Base-by-base conservation (phyloP, 2,888 invertebrate genomes). In the Oscheius sp. region DNA sequence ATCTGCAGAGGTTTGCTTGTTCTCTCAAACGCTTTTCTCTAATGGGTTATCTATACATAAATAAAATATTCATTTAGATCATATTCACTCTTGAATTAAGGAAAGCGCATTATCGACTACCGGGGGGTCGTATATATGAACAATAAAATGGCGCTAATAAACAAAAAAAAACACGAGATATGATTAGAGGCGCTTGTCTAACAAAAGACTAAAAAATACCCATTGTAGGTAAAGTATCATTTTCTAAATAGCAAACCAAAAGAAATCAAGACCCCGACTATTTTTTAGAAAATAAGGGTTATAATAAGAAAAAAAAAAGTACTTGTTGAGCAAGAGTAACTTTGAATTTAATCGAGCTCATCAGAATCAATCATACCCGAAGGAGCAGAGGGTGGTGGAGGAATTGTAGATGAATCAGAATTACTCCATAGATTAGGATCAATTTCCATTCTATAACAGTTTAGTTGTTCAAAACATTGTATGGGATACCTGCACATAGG, bases 401-500 rank as follows among this genome's bases (percentile, higher is more conserved):
- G 41, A n/a, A 33, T 33, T 17, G 20, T 4, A 54, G 33, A 12
- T 14, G 32, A 17, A 2, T 32, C 32, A 32, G 9, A 9, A 54
- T n/a, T 51, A 38, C 20, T 64, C 51, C 47, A 47, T 12, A 24
- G 4, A 14, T 17, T n/a, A 8, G 64, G 36, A 41, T 64, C 28
- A 5, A 64, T 51, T n/a, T 14, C 36, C 5, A 20, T 41, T 20
- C 41, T 41, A 28, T 28, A 26, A 24, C 2, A 45, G 22, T 20
- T 4, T 45, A 61, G 3, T 41, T 62, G 62, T 28, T 30, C 24
- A 17, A 45, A 12, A 51, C n/a, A n/a, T n/a, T n/a, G n/a, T n/a
- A n/a, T n/a, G n/a, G n/a, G n/a, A 62, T 38, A 61, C 45, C 68
- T 36, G 47, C 77, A 77, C 14, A 78, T 71, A 0, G 76, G 78